A percentile compares a stretch with the other conserved stretches of the same genome.
phyloP scores from a whole-genome alignment of 2,888 invertebrate genomes.

The Urechis unicinctus region DNA sequence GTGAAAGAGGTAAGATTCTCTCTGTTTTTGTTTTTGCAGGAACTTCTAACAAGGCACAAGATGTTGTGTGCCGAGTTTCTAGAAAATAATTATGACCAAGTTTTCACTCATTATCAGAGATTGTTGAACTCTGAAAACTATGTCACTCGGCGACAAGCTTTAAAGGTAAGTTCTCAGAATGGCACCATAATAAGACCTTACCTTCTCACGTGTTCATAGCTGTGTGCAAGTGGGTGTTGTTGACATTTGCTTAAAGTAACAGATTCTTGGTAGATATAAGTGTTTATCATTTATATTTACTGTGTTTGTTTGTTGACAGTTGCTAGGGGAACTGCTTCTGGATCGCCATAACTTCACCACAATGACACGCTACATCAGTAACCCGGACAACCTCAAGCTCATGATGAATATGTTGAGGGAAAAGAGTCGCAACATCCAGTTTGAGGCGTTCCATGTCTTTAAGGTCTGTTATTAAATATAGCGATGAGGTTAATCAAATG shows the following conservation, averaged over 20 bases:
- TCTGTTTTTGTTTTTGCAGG: slow-evolving; percentile 37
- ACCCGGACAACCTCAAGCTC: slow-evolving; percentile 97
- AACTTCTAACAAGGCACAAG: slow-evolving; percentile 57
- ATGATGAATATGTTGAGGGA: slow-evolving; percentile 99
- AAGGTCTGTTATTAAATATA: slow-evolving; percentile 77
- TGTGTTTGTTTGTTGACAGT: slow-evolving; percentile 42
- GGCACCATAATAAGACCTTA: background rate
- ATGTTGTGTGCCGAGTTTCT: slow-evolving; percentile 94
- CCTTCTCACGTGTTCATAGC: too few species aligned
- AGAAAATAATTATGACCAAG: slow-evolving; percentile 97
- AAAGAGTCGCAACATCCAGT: slow-evolving; percentile 98
- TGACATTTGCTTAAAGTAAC: background rate
- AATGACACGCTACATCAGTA: slow-evolving; percentile 86
- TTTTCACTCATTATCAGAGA: slow-evolving; percentile 90
- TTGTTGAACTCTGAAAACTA: slow-evolving; percentile 98
- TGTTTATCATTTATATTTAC: background rate
- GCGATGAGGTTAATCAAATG: too few species aligned
- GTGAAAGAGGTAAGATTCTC: background rate
- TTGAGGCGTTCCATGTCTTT: slow-evolving; percentile 99
- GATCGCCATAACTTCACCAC: slow-evolving; percentile 99
- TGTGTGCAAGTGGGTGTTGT: background rate
- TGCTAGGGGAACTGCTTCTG: slow-evolving; percentile 90
- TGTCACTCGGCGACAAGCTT: slow-evolving; percentile 95
- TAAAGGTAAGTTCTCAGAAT: slow-evolving; percentile 60
- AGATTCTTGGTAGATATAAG: background rate